phyloP scores from a whole-genome alignment of 2,797 vertebrate species.

The Momotus momota region DNA sequence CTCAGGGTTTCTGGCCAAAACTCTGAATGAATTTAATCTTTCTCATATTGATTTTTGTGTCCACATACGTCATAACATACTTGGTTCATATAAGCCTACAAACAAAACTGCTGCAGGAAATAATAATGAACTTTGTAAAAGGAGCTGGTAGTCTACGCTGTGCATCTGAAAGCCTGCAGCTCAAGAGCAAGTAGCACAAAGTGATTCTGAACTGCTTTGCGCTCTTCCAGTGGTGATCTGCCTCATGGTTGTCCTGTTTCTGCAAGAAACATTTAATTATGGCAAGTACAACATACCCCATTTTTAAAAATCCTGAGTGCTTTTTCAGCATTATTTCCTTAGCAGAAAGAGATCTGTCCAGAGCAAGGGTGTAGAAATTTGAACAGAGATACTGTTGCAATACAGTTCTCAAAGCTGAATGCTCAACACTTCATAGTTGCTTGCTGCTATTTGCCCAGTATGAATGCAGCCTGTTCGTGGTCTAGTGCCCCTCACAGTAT shows the following conservation, averaged over 20 bases:
- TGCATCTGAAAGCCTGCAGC: neutral
- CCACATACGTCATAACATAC: neutral
- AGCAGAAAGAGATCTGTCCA: neutral
- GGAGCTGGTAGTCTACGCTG: neutral
- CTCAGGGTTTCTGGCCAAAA: neutral
- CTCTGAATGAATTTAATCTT: neutral
- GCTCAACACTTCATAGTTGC: fast-evolving
- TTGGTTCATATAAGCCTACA: neutral
- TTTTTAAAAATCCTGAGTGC: neutral
- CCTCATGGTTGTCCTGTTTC: neutral
- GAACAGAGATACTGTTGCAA: fast-evolving
- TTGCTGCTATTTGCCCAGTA: neutral
- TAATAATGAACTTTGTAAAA: neutral
- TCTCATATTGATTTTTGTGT: neutral
- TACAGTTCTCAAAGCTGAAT: neutral
- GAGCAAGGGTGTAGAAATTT: neutral
- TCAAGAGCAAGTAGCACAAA: neutral
- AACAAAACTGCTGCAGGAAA: neutral
- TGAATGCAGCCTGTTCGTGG: neutral
- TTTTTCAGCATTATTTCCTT: neutral
- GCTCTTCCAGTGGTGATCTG: neutral
- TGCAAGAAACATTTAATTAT: neutral
- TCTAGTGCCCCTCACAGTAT: neutral
- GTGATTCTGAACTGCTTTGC: neutral
- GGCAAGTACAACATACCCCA: neutral